A percentile compares a stretch with the other conserved stretches of the same genome.
Conservation (phyloP, 2,888 invertebrate species). For the Silvanus unidentatus region DNA sequence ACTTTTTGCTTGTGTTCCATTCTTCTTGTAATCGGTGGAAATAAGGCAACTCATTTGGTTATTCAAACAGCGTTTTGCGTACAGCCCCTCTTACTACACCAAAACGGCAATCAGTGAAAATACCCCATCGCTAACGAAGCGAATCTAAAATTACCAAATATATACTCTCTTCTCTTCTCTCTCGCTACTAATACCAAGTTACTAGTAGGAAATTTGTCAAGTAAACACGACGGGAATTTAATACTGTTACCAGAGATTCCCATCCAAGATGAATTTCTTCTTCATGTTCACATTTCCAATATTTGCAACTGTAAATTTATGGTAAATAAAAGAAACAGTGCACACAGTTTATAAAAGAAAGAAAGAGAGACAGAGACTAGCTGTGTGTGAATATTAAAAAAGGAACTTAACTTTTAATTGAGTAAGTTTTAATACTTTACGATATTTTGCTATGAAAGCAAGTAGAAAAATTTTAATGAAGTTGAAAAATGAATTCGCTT, state of each 20-base stretch:
- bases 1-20: conserved; percentile 19
- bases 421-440: too few species aligned
- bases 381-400: too few species aligned
- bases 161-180: conserved; percentile 5
- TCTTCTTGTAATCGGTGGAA: conserved; percentile 28
- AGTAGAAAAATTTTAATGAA: too few species aligned
- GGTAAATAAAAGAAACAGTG: too few species aligned
- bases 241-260: conserved; percentile 13
- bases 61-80: conserved; percentile 26
- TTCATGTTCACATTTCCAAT: too few species aligned
- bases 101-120: conserved; percentile 19
- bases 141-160: conserved; percentile 19
- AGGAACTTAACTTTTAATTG: too few species aligned
- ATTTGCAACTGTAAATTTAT: too few species aligned
- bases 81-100: conserved; percentile 7
- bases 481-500: too few species aligned
- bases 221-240: conserved; percentile 21
- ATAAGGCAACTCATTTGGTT: conserved; percentile 33
- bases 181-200: conserved; percentile 1
- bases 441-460: too few species aligned
- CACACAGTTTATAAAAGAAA: too few species aligned
- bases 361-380: too few species aligned
- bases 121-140: conserved; percentile 18
- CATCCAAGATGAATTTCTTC: too few species aligned
- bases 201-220: conserved; percentile 19